Evolutionary conservation across 2,113 vertebrate genomes (phyloP).

Genomic region (Cottus gobio): DNA sequence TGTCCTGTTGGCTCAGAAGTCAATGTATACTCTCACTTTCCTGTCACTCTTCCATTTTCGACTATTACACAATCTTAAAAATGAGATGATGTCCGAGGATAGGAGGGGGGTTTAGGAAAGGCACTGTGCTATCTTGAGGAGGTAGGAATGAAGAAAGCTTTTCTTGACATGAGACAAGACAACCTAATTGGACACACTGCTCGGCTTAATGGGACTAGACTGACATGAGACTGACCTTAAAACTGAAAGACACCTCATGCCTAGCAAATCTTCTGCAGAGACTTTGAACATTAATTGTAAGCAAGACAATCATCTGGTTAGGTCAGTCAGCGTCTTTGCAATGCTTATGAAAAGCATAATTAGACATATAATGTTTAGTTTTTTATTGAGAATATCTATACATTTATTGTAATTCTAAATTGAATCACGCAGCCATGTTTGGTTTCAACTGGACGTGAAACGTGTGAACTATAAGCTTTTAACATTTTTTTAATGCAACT

Average conservation of each 20-base stretch:
- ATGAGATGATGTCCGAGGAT: background rate
- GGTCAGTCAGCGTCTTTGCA: background rate
- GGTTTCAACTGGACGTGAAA: background rate
- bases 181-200: slow-evolving; percentile 1
- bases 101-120: background rate
- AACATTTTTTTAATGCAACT: background rate
- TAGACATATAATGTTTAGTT: no score
- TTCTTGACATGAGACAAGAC: background rate
- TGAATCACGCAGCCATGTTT: background rate
- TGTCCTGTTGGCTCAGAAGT: background rate
- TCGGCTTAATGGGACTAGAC: slow-evolving; percentile 6
- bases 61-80: background rate
- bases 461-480: slow-evolving; percentile 7
- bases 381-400: background rate
- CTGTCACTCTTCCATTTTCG: background rate
- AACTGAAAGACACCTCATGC: background rate
- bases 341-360: background rate
- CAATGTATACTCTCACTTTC: background rate
- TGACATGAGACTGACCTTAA: background rate
- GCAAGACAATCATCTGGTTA: background rate
- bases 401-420: background rate
- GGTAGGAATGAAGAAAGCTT: background rate
- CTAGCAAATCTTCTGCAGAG: background rate
- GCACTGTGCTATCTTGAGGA: background rate
- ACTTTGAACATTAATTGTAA: background rate